Percentiles rank a stretch among this genome's conserved stretches.
Evolutionary conservation across 2,888 invertebrate genomes (phyloP).

Genomic region (Odontocerum albicorne): DNA sequence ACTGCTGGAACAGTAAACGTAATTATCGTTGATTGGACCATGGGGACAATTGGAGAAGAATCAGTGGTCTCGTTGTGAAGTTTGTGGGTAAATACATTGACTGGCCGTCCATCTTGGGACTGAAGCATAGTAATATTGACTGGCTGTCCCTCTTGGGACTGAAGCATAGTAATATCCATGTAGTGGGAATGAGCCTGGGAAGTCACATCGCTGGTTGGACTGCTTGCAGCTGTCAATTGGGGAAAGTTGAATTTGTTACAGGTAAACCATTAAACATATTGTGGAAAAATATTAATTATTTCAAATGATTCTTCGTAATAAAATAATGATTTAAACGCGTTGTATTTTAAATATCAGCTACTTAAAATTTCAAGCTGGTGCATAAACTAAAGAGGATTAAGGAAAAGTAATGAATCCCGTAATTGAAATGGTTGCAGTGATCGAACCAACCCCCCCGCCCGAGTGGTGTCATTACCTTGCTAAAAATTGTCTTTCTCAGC

Average conservation of each 20-base stretch:
- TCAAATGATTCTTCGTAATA: too few relatives aligned
- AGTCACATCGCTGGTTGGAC: constrained; percentile 54
- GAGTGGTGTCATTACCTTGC: too few relatives aligned
- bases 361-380: too few relatives aligned
- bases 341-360: too few relatives aligned
- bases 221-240: constrained; percentile 41
- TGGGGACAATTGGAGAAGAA: constrained; percentile 45
- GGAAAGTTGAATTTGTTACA: constrained; percentile 44
- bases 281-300: too few relatives aligned
- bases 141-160: constrained; percentile 46
- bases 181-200: constrained; percentile 55
- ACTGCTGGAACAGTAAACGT: constrained; percentile 46
- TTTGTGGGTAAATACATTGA: constrained; percentile 49
- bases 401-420: too few relatives aligned
- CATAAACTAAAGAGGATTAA: too few relatives aligned
- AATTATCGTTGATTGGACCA: constrained; percentile 52
- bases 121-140: constrained; percentile 43
- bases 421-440: too few relatives aligned
- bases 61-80: constrained; percentile 44
- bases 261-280: too few relatives aligned
- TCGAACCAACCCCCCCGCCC: too few relatives aligned
- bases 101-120: constrained; percentile 45
- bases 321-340: too few relatives aligned
- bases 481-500: too few relatives aligned
- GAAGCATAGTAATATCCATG: constrained; percentile 41